Conservation (phyloP, 2,888 invertebrate species). For the Tetragonula carbonaria region DNA sequence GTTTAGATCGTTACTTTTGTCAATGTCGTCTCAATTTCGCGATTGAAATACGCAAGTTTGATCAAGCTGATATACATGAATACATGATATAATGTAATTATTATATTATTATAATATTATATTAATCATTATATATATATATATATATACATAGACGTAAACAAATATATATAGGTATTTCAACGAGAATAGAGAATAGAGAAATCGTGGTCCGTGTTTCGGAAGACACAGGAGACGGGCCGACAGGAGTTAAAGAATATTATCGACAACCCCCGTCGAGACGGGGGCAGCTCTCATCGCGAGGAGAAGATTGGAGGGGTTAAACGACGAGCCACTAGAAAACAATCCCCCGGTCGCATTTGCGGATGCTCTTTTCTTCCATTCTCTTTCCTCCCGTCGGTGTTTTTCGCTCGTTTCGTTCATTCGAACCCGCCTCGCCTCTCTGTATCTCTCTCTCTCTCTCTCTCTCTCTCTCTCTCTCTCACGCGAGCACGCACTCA, state of each 20-base stretch:
- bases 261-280: slow-evolving; percentile 61
- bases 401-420: slow-evolving; percentile 37
- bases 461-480: slow-evolving; percentile 21
- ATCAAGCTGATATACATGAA: not conserved
- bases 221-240: slow-evolving; percentile 38
- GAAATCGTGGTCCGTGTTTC: not conserved
- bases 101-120: too few relatives aligned
- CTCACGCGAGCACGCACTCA: slow-evolving; percentile 44
- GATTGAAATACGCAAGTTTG: not conserved
- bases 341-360: slow-evolving; percentile 76
- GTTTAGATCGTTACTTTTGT: not conserved
- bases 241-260: slow-evolving; percentile 53
- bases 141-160: too few relatives aligned
- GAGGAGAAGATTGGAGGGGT: slow-evolving; percentile 75
- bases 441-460: slow-evolving; percentile 18
- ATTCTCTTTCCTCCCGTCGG: slow-evolving; percentile 57
- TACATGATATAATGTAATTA: too few relatives aligned
- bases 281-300: slow-evolving; percentile 55
- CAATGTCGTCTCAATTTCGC: not conserved
- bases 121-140: too few relatives aligned
- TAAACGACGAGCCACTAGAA: slow-evolving; percentile 83
- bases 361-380: slow-evolving; percentile 82
- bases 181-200: too few relatives aligned
- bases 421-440: not conserved
- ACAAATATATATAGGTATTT: too few relatives aligned